Base-by-base conservation (phyloP, 1,140 invertebrate species). In the Ectropis grisescens region DNA sequence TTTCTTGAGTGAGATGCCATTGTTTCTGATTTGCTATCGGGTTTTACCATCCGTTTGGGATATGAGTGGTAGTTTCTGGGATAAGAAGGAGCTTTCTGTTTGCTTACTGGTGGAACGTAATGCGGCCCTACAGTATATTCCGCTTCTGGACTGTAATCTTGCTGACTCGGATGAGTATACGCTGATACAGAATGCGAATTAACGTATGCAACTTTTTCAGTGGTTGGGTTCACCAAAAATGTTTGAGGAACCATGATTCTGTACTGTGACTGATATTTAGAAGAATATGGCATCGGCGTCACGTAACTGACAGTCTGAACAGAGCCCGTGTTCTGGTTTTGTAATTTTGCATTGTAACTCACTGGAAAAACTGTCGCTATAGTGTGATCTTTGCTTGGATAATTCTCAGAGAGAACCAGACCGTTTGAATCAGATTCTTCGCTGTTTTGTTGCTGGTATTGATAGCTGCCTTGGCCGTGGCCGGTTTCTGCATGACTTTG, bases 241-340 rank as follows among this genome's bases (percentile, higher is more conserved):
- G 66, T 76, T 29, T 79, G 65, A 10, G 74, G 74, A 9, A 76
- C 69, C 71, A 79, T 79, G 12, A 79, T 41, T 42, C 39, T 69
- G 37, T 64, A 79, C 5, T 49, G 58, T 1, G 69, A 60, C 34
- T 74, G 69, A 29, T 72, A 76, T 48, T 72, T 79, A 14, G 58
- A 43, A n/a, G 58, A 51, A 15, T 34, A 37, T 3, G 75, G 71
- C 46, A 58, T 46, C 5, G 75, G 75, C 11, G 71, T 76, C 1
- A 80, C 71, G 16, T 80, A 76, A 27, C 70, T 76, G 0, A 80
- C 64, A 11, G 58, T 57, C 32, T 76, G 71, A 14, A 70, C 39
- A 19, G 47, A 37, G 11, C 47, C 47, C 23, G 39, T 37, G 11
- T 36, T 52, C 23, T 60, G 43, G 29, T 58, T 57, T 13, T 41